Percentiles rank a stretch among this genome's conserved stretches.
phyloP scores from a whole-genome alignment of 2,797 vertebrate species.

The Leuciscus waleckii region DNA sequence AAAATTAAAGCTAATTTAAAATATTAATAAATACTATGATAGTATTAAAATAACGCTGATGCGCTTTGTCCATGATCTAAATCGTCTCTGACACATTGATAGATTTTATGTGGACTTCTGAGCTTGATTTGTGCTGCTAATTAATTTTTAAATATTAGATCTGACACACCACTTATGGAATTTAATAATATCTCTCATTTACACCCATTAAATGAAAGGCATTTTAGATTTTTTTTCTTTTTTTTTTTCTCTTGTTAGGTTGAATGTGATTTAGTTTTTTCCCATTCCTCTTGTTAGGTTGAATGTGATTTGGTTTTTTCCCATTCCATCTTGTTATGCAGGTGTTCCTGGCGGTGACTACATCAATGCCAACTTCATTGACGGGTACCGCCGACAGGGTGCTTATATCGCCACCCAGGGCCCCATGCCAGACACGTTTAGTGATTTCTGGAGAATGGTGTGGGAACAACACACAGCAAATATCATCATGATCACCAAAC shows the following conservation, averaged over 20 bases:
- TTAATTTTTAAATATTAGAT: neutral
- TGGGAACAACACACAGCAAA: slow-evolving; percentile 91
- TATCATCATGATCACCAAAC: slow-evolving; percentile 98
- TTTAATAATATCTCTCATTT: slow-evolving; percentile 29
- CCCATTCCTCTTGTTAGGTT: neutral
- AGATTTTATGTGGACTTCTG: neutral
- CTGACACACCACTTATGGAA: neutral
- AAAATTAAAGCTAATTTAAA: neutral
- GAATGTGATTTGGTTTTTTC: neutral
- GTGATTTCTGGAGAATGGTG: slow-evolving; percentile 99
- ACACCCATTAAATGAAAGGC: slow-evolving; percentile 37
- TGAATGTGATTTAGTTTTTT: neutral
- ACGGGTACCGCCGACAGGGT: slow-evolving; percentile 96
- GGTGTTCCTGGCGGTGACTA: slow-evolving; percentile 93
- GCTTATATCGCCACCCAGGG: slow-evolving; percentile 98
- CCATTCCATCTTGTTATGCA: slow-evolving; percentile 22
- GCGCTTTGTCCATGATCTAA: neutral
- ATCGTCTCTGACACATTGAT: neutral
- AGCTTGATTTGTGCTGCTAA: neutral
- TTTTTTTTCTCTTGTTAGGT: neutral
- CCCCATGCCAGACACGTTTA: slow-evolving; percentile 93
- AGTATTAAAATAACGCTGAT: neutral
- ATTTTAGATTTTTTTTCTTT: neutral
- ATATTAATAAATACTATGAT: neutral
- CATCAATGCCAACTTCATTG: slow-evolving; percentile 96